Percentiles rank a stretch among this genome's conserved stretches.
These are phyloP conservation scores for Conus canariensis DNA, from an alignment of 2,888 invertebrate genomes.

Conservation along the genomic window DNA sequence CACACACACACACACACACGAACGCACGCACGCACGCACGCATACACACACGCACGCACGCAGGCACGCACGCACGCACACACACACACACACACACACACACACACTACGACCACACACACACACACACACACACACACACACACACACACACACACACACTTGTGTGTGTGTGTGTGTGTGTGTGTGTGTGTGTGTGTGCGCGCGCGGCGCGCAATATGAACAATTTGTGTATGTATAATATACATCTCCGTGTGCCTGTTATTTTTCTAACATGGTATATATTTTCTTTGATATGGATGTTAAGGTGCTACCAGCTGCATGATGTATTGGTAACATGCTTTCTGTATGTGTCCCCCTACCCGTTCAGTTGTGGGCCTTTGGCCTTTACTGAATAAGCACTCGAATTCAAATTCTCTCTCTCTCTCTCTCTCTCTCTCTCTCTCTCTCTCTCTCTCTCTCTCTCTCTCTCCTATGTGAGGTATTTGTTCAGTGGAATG, in stretches of 20 bases:
- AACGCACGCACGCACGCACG: constrained; percentile 22
- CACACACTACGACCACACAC: constrained; percentile 24
- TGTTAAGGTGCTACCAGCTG: too few relatives aligned
- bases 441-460: neutral
- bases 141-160: neutral
- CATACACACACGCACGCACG: constrained; percentile 25
- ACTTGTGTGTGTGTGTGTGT: neutral
- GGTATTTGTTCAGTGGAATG: too few relatives aligned
- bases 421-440: neutral
- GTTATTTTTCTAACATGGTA: too few relatives aligned
- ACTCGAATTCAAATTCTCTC: neutral
- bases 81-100: neutral
- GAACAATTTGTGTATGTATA: too few relatives aligned
- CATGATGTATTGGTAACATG: too few relatives aligned
- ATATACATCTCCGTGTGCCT: too few relatives aligned
- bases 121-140: constrained; percentile 28
- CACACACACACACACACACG: neutral
- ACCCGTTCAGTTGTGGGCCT: too few relatives aligned
- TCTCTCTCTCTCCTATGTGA: too few relatives aligned
- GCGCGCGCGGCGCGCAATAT: neutral
- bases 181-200: neutral
- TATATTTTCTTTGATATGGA: too few relatives aligned
- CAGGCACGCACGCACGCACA: neutral
- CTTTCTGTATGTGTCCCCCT: too few relatives aligned
- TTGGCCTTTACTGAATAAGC: too few relatives aligned